Percentiles rank a stretch among this genome's conserved stretches.
Conservation (phyloP, 2,797 vertebrate species). For the Pteropus rufus region DNA sequence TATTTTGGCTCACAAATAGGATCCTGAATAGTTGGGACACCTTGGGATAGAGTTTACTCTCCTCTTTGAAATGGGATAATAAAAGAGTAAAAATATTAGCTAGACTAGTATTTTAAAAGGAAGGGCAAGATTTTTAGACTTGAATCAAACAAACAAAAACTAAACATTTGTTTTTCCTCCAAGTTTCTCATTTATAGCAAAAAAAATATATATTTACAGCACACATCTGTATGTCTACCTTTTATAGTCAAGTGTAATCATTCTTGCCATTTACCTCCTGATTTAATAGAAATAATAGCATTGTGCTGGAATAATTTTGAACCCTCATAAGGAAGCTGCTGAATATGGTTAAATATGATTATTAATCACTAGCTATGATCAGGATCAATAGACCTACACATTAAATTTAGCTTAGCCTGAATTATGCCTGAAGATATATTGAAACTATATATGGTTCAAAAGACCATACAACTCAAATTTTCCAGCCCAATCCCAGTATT, state of each 20-base stretch:
- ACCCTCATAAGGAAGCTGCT: background rate
- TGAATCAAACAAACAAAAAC: background rate
- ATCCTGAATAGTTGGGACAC: background rate
- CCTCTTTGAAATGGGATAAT: background rate
- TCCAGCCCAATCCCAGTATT: background rate
- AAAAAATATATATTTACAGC: background rate
- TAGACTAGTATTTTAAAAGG: background rate
- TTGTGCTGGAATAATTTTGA: background rate
- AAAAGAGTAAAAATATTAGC: background rate
- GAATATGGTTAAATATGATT: constrained; percentile 28
- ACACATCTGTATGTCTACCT: background rate
- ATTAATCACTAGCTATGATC: constrained; percentile 39
- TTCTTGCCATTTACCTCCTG: background rate
- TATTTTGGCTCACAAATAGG: background rate
- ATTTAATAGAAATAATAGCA: constrained; percentile 9
- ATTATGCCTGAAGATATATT: constrained; percentile 39
- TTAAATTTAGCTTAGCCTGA: constrained; percentile 41
- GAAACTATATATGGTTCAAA: background rate
- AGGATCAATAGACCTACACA: background rate
- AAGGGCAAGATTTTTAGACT: background rate
- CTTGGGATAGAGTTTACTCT: background rate
- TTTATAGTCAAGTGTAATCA: background rate
- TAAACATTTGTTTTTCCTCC: background rate
- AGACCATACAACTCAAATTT: background rate
- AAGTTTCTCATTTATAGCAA: background rate